Base-by-base conservation (phyloP, 1,140 invertebrate genomes). In the Philopotamus ludificatus region DNA sequence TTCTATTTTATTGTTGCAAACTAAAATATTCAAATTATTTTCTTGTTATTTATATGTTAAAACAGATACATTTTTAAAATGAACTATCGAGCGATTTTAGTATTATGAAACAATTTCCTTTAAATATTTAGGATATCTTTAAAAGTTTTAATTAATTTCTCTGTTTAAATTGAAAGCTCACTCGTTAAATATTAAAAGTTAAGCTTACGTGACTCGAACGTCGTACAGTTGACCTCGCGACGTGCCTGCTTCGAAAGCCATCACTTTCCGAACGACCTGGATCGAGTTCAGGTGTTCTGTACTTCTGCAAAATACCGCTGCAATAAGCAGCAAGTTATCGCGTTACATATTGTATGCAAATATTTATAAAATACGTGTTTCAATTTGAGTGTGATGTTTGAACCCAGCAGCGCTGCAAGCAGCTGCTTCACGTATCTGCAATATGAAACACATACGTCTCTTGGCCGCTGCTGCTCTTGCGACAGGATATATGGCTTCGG, bases 301-400 rank as follows among this genome's bases (percentile, higher is more conserved):
- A n/a, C n/a, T n/a, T n/a, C n/a, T n/a, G 4, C 4, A 34, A 34
- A 34, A 34, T 34, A 7, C n/a, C n/a, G 12, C 28, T 34, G 28
- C 4, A 4, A 12, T 34, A 34, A 34, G 12, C 28, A 34, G 12
- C 10, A 10, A 18, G 47, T 18, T 18, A 21, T 49, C 15, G 47
- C 47, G 16, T 49, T 2, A 49, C 18, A 53, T 50, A 66, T 53
- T 66, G 57, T 66, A 66, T 66, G 64, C 64, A 66, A 66, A 66
- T 66, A 66, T 66, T 66, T 66, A 66, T 66, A 62, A 67, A 54
- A 67, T 42, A 67, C 65, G 65, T 67, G 65, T 67, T 67, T 67
- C 65, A 67, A 67, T 67, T 67, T 67, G 28, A 59, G 25, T 62
- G 59, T 50, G 44, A 41, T 45, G 44, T 41, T 57, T 58, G 51